phyloP scores from a whole-genome alignment of 2,113 vertebrate genomes.

The Melanostigma gelatinosum region DNA sequence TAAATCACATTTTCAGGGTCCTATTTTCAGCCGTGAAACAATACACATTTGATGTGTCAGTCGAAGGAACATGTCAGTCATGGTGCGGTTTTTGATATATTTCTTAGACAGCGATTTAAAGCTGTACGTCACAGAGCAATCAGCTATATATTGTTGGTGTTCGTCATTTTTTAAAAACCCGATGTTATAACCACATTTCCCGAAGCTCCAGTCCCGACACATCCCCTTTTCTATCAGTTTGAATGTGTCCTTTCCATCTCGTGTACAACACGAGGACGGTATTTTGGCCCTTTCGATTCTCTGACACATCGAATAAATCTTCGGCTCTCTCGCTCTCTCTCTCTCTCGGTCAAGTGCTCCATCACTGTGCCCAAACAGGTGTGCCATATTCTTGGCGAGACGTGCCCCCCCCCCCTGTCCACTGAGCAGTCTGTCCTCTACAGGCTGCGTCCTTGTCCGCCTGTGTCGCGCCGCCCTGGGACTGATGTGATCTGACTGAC shows the following conservation, averaged over 20 bases:
- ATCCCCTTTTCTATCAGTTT: neutral
- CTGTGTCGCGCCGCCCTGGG: slow-evolving; percentile 60
- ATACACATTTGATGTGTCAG: neutral
- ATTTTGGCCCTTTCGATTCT: slow-evolving; percentile 50
- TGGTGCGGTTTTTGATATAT: neutral
- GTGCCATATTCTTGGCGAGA: slow-evolving; percentile 53
- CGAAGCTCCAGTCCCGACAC: neutral
- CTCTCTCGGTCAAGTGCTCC: slow-evolving; percentile 71
- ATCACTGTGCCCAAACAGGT: slow-evolving; percentile 75
- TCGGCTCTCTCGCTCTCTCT: slow-evolving; percentile 33
- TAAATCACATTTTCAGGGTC: neutral
- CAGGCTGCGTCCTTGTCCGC: slow-evolving; percentile 77
- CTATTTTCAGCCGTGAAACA: neutral
- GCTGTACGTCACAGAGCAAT: neutral
- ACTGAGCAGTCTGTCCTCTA: slow-evolving; percentile 65
- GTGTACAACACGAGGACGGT: slow-evolving; percentile 50
- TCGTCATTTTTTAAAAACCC: neutral
- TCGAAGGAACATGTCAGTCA: neutral
- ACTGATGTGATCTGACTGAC: slow-evolving; percentile 81
- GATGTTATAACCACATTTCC: neutral
- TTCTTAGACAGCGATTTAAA: neutral
- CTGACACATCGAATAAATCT: slow-evolving; percentile 77
- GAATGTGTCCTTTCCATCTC: slow-evolving; percentile 45
- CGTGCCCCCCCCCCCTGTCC: slow-evolving; percentile 47
- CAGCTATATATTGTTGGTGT: neutral